Percentiles rank a stretch among this genome's conserved stretches.
Evolutionary conservation across 2,113 vertebrate species (phyloP).

Genomic region (Anolis sagrei): DNA sequence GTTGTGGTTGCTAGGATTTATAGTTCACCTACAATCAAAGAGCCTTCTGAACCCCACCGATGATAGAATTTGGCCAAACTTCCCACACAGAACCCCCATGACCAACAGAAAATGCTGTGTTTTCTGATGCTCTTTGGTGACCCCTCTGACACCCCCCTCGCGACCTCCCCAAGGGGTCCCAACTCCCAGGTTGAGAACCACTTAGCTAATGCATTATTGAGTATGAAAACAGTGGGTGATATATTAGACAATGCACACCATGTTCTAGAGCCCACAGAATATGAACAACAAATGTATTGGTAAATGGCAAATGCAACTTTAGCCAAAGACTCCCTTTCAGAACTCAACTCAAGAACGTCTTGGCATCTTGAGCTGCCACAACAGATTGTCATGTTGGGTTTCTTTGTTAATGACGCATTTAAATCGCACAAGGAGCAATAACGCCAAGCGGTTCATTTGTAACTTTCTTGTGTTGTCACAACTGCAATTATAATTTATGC

Average conservation of each 20-base stretch:
- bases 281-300: conserved; percentile 7
- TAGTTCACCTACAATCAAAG: too few species aligned
- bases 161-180: too few species aligned
- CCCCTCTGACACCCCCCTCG: too few species aligned
- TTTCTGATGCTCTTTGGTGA: too few species aligned
- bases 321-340: conserved; percentile 39
- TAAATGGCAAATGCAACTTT: conserved; percentile 38
- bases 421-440: conserved; percentile 56
- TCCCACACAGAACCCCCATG: too few species aligned
- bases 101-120: too few species aligned
- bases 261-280: neutral
- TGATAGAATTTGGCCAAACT: too few species aligned
- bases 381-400: conserved; percentile 42
- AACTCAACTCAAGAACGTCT: conserved; percentile 49
- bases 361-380: conserved; percentile 2
- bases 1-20: too few species aligned
- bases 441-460: conserved; percentile 57
- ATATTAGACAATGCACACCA: neutral
- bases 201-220: too few species aligned
- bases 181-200: too few species aligned
- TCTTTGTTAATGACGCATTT: conserved; percentile 51
- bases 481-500: conserved; percentile 39
- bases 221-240: neutral
- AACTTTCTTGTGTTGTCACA: conserved; percentile 44
- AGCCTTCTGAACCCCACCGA: too few species aligned